Base-by-base conservation (phyloP, 2,113 vertebrate genomes). In the Gymnocephalus cernua region DNA sequence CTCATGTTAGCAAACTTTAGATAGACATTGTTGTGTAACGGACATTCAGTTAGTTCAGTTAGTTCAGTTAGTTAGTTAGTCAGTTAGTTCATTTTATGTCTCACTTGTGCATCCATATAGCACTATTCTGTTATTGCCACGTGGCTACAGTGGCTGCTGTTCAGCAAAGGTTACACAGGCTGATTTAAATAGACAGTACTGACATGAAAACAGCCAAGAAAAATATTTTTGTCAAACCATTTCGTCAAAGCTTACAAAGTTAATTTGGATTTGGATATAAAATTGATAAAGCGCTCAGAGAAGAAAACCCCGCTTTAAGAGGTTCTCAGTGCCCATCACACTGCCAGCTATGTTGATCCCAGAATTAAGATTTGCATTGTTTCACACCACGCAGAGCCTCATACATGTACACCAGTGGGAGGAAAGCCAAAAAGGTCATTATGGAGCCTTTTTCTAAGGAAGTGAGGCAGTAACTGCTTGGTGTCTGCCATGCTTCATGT, bases 371-470 rank as follows among this genome's bases (percentile, higher is more conserved):
- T 48, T 67, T 59, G 25, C 53, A 67, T 25, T 16, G 27, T 44
- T 50, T 50, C 27, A 50, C 14, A 54, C 19, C 14, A 6, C 4
- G 15, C 29, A 44, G 44, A 50, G 54, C 19, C 23, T 76, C 44
- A 54, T 54, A 27, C 51, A 58, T 57, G 56, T 41, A 57, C n/a
- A 56, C 11, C 47, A 56, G n/a, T 23, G 18, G 66, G 59, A 67
- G 27, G 38, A 50, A 50, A 73, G 75, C 70, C 62, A 80, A 66
- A 29, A 74, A 73, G 78, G 73, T 72, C 67, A 73, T 11, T 8
- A 54, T 27, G 38, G 50, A 76, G 78, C 32, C 13, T 32, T 54
- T 76, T 75, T 58, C 18, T 25, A 16, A 62, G 23, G 29, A 85
- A 85, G 67, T 61, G 54, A 41, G 56, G 14, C 79, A 86, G n/a